Evolutionary conservation across 2,797 vertebrate species (phyloP), one percentile per base, ranked within the genome.

Genomic region (Brotula barbata): DNA sequence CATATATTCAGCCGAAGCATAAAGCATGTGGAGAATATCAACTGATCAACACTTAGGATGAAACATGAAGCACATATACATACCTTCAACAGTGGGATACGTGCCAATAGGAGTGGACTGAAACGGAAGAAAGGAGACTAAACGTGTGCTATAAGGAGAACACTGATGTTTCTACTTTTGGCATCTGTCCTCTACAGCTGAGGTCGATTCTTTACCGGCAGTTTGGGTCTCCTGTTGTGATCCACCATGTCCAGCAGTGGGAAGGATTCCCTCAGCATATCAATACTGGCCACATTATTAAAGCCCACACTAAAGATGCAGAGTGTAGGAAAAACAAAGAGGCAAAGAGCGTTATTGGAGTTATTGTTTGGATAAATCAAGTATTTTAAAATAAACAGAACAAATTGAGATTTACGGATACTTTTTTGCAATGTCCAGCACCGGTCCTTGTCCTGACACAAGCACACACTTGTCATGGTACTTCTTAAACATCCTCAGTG

Each of bases 391-490:
- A 23, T 3, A 43, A 34, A 45, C 2, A 7, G 0, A 46, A 45
- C 1, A 40, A 55, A 45, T 3, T 4, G 42, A 28, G 12, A 51
- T 21, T 66, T 1, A 83, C 89, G 88, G 87, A 93, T 97, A 96
- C 95, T 95, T 92, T 85, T 91, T 92, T 67, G 95, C 94, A 40
- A 97, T 96, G 67, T 96, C 95, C 73, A 95, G 88, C 53, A 96
- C 90, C 0, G 95, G 95, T 15, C 95, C 95, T 85, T 97, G 95
- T 73, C 95, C 95, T 1, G 95, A 96, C 1, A 96, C 94, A 64
- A 96, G 85, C 42, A 96, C 94, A 81, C 93, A 93, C 83, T 95
- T 96, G 36, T 95, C 89, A 46, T 96, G 95, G n/a, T 92, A 96
- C 73, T 85, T 92, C 73, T 87, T 94, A 70, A 96, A 94, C 92